Conservation (phyloP, 2,113 vertebrate genomes). For the Malurus elegans region DNA sequence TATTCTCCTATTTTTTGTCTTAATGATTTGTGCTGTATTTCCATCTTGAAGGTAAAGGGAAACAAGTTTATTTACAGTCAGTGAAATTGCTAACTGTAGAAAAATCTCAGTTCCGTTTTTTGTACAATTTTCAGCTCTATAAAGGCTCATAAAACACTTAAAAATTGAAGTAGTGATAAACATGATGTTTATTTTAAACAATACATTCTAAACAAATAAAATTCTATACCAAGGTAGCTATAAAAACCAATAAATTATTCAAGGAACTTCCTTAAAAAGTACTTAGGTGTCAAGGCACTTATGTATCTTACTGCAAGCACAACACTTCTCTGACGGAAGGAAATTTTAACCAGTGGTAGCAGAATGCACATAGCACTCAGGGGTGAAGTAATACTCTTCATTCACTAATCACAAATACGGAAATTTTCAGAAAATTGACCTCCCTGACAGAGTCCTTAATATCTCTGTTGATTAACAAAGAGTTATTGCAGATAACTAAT, state of each 20-base stretch:
- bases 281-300: not conserved
- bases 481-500: not conserved
- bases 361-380: not conserved
- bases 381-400: not conserved
- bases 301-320: not conserved
- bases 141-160: not conserved
- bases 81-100: not conserved
- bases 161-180: not conserved
- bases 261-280: not conserved
- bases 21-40: not conserved
- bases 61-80: not conserved
- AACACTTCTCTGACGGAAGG: not conserved
- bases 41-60: not conserved
- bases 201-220: not conserved
- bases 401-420: not conserved
- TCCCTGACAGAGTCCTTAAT: not conserved
- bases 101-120: not conserved
- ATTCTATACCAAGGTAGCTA: not conserved
- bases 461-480: not conserved
- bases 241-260: not conserved
- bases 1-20: not conserved
- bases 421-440: not conserved
- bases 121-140: not conserved
- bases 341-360: not conserved
- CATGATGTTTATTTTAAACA: not conserved